Evolutionary conservation across 1,140 invertebrate species (phyloP).

Genomic region (Atta texana): DNA sequence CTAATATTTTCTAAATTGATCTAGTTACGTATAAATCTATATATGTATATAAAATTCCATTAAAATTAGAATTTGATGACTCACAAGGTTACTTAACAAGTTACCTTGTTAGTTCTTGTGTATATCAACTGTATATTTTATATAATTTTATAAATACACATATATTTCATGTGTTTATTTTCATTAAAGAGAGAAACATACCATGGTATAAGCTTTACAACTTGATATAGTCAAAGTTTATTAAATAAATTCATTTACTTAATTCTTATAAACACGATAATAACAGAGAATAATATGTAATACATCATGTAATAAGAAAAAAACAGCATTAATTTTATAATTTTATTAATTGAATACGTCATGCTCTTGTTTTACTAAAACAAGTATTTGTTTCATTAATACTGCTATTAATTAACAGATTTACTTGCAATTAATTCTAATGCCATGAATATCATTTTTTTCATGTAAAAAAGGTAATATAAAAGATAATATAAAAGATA

Average conservation of each 20-base stretch:
- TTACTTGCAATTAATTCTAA: not conserved
- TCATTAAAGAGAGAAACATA: not conserved
- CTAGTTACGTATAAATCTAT: too few relatives aligned
- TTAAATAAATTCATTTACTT: conserved; percentile 7
- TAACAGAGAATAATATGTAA: not conserved
- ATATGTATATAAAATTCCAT: too few relatives aligned
- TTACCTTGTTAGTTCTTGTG: too few relatives aligned
- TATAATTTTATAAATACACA: not conserved
- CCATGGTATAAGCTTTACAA: not conserved
- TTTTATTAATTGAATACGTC: not conserved
- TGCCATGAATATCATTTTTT: too few relatives aligned
- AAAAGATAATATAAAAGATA: not conserved
- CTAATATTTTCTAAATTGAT: too few relatives aligned
- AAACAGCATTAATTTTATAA: not conserved
- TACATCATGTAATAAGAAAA: not conserved
- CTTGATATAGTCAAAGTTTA: not conserved
- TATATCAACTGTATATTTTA: not conserved
- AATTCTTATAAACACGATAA: not conserved
- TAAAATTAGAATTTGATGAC: too few relatives aligned
- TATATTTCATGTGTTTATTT: conserved; percentile 5
- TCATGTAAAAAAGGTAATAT: not conserved
- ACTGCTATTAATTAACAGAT: not conserved
- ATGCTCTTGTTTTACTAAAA: not conserved
- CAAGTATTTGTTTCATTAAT: not conserved
- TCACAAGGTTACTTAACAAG: too few relatives aligned